Conservation (phyloP, 2,113 vertebrate species). For the Bujurquina vittata region DNA sequence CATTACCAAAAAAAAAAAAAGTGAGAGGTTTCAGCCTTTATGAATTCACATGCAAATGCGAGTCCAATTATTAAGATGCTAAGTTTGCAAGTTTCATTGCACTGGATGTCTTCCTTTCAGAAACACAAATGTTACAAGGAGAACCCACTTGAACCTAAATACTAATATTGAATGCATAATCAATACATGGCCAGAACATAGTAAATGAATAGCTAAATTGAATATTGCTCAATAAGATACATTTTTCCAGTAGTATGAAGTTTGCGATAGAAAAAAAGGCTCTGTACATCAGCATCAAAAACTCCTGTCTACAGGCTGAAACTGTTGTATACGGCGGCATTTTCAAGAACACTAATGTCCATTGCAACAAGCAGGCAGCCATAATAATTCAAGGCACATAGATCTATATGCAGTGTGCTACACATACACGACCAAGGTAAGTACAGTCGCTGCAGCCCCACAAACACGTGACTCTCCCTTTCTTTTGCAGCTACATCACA, state of each 20-base stretch:
- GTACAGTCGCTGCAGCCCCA: slow-evolving; percentile 43
- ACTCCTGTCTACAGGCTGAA: slow-evolving; percentile 36
- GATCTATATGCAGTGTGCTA: slow-evolving; percentile 73
- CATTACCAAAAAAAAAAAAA: slow-evolving; percentile 32
- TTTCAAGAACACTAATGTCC: slow-evolving; percentile 58
- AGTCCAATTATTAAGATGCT: slow-evolving; percentile 50
- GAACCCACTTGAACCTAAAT: slow-evolving; percentile 41
- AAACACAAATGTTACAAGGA: slow-evolving; percentile 32
- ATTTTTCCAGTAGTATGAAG: slow-evolving; percentile 31
- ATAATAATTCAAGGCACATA: slow-evolving; percentile 78
- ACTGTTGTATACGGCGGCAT: slow-evolving; percentile 45
- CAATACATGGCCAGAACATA: slow-evolving; percentile 45
- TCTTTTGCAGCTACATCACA: slow-evolving; percentile 49
- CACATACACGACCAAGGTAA: slow-evolving; percentile 55
- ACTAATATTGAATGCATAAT: slow-evolving; percentile 58
- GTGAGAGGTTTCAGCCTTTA: slow-evolving; percentile 27
- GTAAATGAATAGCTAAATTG: slow-evolving; percentile 44
- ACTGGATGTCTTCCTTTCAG: slow-evolving; percentile 43
- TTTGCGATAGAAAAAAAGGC: slow-evolving; percentile 45
- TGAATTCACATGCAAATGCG: slow-evolving; percentile 69
- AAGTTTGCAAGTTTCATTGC: slow-evolving; percentile 25
- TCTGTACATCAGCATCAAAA: slow-evolving; percentile 60
- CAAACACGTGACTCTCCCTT: slow-evolving; percentile 17
- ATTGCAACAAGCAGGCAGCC: slow-evolving; percentile 74
- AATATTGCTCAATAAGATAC: slow-evolving; percentile 52